These are phyloP conservation scores for Tilapia sparmanii DNA, from an alignment of 2,113 vertebrate species.

Conservation along the genomic window DNA sequence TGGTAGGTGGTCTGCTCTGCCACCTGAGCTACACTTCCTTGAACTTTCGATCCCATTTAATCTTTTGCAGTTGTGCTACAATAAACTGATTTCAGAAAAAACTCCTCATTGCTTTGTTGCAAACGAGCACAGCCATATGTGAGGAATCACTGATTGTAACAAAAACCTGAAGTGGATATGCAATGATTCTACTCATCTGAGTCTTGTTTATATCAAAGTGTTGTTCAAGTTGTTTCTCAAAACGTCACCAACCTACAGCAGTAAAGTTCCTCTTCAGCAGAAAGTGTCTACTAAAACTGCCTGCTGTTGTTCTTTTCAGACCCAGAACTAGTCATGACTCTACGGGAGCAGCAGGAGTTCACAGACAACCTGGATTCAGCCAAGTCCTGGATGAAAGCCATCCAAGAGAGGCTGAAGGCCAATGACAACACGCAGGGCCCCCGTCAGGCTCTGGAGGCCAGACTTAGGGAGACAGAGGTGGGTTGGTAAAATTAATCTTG, in stretches of 20 bases:
- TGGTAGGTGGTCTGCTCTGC: background rate
- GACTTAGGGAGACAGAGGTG: slow-evolving; percentile 90
- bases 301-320: background rate
- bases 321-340: slow-evolving; percentile 73
- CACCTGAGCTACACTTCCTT: background rate
- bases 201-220: background rate
- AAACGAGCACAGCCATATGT: fast-evolving
- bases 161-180: background rate
- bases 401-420: slow-evolving; percentile 80
- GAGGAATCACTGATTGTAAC: background rate
- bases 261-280: background rate
- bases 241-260: background rate
- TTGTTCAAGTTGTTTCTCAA: background rate
- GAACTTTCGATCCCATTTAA: background rate
- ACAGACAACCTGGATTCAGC: slow-evolving; percentile 77
- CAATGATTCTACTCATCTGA: background rate
- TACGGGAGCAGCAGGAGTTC: slow-evolving; percentile 85
- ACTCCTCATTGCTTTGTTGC: background rate
- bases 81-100: background rate
- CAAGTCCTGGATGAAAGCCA: slow-evolving; percentile 81
- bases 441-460: slow-evolving; percentile 80
- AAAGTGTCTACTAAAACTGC: background rate
- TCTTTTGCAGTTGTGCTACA: background rate
- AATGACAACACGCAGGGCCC: slow-evolving; percentile 91
- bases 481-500: background rate